These are phyloP conservation scores for Macrochelys suwanniensis DNA, from an alignment of 2,797 vertebrate species.

Conservation along the genomic window DNA sequence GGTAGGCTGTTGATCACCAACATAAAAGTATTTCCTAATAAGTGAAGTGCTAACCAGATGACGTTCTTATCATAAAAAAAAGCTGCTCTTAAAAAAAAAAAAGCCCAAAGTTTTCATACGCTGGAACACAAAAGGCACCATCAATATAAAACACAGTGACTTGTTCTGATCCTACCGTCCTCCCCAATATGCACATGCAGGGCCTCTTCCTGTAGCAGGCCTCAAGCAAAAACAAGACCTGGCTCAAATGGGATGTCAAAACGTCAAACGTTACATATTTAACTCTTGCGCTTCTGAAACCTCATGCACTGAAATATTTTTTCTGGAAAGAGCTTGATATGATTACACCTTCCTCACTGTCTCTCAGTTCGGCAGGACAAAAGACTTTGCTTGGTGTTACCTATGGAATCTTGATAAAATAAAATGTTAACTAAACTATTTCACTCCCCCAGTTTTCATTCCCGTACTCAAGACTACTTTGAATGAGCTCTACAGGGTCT, in stretches of 20 bases:
- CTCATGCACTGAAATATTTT: background rate
- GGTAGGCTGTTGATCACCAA: background rate
- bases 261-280: conserved; percentile 42
- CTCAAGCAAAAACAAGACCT: conserved; percentile 56
- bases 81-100: background rate
- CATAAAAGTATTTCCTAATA: background rate
- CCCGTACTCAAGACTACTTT: background rate
- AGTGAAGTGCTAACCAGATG: background rate
- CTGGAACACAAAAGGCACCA: conserved; percentile 29
- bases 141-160: background rate
- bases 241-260: conserved; percentile 64
- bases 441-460: background rate
- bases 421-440: background rate
- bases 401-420: background rate
- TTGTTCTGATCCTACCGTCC: background rate
- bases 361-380: conserved; percentile 7
- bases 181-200: conserved; percentile 29
- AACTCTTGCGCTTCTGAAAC: conserved; percentile 57
- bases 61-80: background rate
- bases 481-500: background rate
- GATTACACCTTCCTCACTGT: background rate
- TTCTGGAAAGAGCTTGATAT: background rate
- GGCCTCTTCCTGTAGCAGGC: conserved; percentile 65
- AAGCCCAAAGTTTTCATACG: background rate
- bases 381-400: background rate